Evolutionary conservation across 1,140 invertebrate species (phyloP).

Genomic region (Uloborus diversus): DNA sequence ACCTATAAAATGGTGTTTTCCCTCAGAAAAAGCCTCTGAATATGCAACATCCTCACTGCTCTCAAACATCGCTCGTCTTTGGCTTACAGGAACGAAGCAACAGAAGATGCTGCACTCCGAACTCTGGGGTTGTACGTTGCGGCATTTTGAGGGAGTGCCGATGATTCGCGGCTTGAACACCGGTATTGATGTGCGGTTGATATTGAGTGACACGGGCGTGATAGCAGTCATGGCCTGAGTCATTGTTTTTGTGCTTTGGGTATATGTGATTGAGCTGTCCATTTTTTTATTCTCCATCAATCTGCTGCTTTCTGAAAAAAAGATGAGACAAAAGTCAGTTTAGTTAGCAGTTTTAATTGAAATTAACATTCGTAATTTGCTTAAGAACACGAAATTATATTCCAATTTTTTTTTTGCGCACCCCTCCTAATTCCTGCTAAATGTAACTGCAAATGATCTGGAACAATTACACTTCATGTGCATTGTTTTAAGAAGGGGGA

Average conservation of each 20-base stretch:
- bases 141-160: conserved; percentile 44
- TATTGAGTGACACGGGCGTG: background rate
- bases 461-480: too few relatives aligned
- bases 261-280: too few relatives aligned
- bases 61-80: background rate
- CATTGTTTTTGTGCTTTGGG: background rate
- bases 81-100: conserved; percentile 23
- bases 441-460: too few relatives aligned
- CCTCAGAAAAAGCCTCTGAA: too few relatives aligned
- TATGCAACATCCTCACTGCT: conserved; percentile 10
- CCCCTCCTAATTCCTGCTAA: too few relatives aligned
- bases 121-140: background rate
- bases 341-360: too few relatives aligned
- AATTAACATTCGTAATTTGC: too few relatives aligned
- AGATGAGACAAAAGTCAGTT: too few relatives aligned
- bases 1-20: too few relatives aligned
- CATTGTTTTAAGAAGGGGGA: too few relatives aligned
- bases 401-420: too few relatives aligned
- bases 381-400: too few relatives aligned
- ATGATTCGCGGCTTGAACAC: conserved; percentile 55
- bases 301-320: background rate
- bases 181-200: conserved; percentile 51
- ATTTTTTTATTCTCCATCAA: background rate
- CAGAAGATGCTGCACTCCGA: conserved; percentile 44
- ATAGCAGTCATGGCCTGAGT: background rate